These are phyloP conservation scores for Apis dorsata DNA, from an alignment of 1,140 invertebrate genomes.

Conservation along the genomic window DNA sequence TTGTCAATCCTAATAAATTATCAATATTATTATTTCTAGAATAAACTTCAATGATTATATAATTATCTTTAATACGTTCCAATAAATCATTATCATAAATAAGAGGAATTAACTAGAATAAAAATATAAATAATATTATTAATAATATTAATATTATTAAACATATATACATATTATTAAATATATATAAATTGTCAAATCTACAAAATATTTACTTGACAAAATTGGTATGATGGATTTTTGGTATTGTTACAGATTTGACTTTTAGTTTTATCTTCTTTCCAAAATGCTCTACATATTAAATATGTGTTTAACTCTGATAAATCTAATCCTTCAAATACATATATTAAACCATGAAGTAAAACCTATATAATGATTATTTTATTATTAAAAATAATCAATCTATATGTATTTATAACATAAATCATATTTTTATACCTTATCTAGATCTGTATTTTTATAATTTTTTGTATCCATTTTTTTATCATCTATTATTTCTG, in stretches of 20 bases:
- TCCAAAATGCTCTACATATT: conserved; percentile 80
- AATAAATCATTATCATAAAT: conserved; percentile 81
- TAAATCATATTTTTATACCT: conserved; percentile 58
- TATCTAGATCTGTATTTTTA: conserved; percentile 61
- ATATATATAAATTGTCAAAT: background rate
- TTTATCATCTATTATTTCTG: conserved; percentile 62
- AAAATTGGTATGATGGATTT: conserved; percentile 80
- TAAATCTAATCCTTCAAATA: conserved; percentile 78
- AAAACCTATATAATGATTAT: conserved; percentile 67
- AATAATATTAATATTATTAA: background rate
- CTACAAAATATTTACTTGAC: conserved; percentile 72
- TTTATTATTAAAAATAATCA: background rate
- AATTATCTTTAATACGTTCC: conserved; percentile 81
- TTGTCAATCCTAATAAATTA: conserved; percentile 80
- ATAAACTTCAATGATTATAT: conserved; percentile 80
- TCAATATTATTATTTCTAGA: conserved; percentile 76
- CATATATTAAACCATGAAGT: conserved; percentile 80
- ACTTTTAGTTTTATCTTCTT: conserved; percentile 78
- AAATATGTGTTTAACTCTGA: conserved; percentile 76
- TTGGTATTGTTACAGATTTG: conserved; percentile 74
- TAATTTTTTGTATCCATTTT: conserved; percentile 56
- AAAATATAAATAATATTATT: conserved; percentile 14
- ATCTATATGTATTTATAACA: background rate
- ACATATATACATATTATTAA: background rate
- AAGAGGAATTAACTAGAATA: conserved; percentile 80